Evolutionary conservation across 1,140 invertebrate species (phyloP).

Genomic region (Hypothenemus hampei): DNA sequence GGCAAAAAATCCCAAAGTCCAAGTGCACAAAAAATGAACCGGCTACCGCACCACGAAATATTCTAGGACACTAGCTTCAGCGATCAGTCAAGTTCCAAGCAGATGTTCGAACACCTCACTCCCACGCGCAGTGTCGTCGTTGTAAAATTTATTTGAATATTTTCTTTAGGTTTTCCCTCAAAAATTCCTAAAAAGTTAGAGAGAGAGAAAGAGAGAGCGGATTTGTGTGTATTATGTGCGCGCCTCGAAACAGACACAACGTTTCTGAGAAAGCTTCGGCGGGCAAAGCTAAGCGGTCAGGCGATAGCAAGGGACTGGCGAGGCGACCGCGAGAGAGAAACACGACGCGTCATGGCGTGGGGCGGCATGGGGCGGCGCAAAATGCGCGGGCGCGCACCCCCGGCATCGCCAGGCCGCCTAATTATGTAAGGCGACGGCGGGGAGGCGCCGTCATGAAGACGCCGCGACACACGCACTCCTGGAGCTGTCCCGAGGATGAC

Average conservation of each 20-base stretch:
- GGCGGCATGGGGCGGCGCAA: constrained; percentile 16
- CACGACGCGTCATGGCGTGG: constrained; percentile 15
- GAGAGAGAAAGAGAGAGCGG: constrained; percentile 14
- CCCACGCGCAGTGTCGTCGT: constrained; percentile 21
- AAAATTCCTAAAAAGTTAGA: too few relatives aligned
- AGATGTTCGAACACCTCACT: constrained; percentile 12
- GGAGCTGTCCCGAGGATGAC: constrained; percentile 7
- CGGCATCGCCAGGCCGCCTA: constrained; percentile 23
- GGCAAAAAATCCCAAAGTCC: constrained; percentile 10
- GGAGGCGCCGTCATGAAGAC: constrained; percentile 10
- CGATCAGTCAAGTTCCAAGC: constrained; percentile 6
- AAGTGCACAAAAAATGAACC: constrained; percentile 13
- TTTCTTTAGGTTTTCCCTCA: too few relatives aligned
- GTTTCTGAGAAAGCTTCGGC: constrained; percentile 45
- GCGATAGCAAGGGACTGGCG: constrained; percentile 46
- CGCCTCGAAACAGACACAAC: constrained; percentile 45
- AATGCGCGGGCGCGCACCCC: constrained; percentile 30
- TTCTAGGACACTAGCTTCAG: too few relatives aligned
- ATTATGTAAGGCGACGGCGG: constrained; percentile 28
- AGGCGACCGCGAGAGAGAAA: constrained; percentile 31
- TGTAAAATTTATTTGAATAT: not conserved
- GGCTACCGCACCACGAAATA: constrained; percentile 13
- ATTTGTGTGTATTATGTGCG: constrained; percentile 32
- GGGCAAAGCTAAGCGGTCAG: constrained; percentile 48
- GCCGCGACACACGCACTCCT: constrained; percentile 27